Percentiles rank a stretch among this genome's conserved stretches.
Conservation (phyloP, 2,113 vertebrate genomes). For the Accipiter virgatus region DNA sequence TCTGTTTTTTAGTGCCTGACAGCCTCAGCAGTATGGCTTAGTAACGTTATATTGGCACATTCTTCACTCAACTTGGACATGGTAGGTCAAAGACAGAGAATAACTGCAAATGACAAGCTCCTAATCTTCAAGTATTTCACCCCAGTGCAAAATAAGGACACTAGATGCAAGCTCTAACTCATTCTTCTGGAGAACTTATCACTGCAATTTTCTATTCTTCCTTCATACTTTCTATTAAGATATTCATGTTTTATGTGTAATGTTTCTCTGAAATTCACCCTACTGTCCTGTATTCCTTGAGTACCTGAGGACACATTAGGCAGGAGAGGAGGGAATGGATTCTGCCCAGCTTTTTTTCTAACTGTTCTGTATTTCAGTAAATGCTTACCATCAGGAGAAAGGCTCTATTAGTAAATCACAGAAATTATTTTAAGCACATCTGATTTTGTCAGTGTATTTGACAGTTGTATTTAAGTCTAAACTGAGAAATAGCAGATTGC, state of each 20-base stretch:
- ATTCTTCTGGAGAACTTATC: neutral
- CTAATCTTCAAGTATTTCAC: neutral
- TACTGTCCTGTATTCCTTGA: neutral
- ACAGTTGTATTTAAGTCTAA: neutral
- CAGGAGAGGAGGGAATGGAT: neutral
- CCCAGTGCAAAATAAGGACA: neutral
- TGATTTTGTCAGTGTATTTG: neutral
- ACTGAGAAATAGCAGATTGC: neutral
- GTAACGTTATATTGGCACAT: neutral
- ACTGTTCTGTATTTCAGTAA: neutral
- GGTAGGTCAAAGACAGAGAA: neutral
- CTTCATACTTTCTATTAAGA: neutral
- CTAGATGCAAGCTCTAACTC: neutral
- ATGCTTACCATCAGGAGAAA: neutral
- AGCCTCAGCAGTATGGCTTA: neutral
- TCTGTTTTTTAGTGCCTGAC: neutral
- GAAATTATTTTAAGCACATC: neutral
- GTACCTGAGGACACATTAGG: neutral
- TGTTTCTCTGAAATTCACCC: neutral
- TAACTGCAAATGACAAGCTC: neutral
- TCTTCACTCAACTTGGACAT: neutral
- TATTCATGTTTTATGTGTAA: neutral
- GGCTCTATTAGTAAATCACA: neutral
- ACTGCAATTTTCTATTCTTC: neutral
- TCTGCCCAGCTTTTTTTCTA: rapidly evolving